Evolutionary conservation across 2,113 vertebrate species (phyloP), one percentile per base, ranked within the genome.

Genomic region (Xyrauchen texanus): DNA sequence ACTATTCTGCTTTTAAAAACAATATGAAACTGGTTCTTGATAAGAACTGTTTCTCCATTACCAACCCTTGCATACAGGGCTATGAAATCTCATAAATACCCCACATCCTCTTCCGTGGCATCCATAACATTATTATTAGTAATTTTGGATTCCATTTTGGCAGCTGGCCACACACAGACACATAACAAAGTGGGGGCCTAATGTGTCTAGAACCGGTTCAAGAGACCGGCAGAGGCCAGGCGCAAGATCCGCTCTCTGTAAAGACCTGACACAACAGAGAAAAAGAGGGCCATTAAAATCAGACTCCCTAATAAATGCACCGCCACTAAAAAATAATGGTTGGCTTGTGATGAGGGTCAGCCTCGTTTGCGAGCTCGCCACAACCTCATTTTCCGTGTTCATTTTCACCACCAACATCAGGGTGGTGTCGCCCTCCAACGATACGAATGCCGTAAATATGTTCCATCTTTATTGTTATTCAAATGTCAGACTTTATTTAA

Each of bases 401-500:
- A 44, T 66, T 71, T 69, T 46, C 61, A 4, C 10, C 13, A 42
- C 47, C 5, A 13, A 10, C 82, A 66, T 89, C 80, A 85, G 82
- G 72, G 51, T 82, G 82, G 84, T 63, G 76, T 80, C 85, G 82
- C 70, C 67, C 86, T 80, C 78, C 77, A 65, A 86, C 89, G 82
- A 89, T 88, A 90, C 90, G 82, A 92, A 92, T 90, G 87, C 44
- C 47, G 15, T 70, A 67, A 16, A 85, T 86, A 82, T 87, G 85
- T 87, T 84, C 88, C 71, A 74, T 62, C 89, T 92, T 92, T 93
- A 91, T 92, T 92, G 90, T 90, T 93, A 92, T 91, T 93, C 96
- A 98, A 98, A 98, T 97, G 95, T 96, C 96, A 97, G 90, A 88
- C 95, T 96, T 34, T 96, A 96, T 98, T 98, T 97, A 96, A 94